Percentiles rank a stretch among this genome's conserved stretches.
Evolutionary conservation across 2,888 invertebrate species (phyloP).

Genomic region (Leptodirus hochenwartii): DNA sequence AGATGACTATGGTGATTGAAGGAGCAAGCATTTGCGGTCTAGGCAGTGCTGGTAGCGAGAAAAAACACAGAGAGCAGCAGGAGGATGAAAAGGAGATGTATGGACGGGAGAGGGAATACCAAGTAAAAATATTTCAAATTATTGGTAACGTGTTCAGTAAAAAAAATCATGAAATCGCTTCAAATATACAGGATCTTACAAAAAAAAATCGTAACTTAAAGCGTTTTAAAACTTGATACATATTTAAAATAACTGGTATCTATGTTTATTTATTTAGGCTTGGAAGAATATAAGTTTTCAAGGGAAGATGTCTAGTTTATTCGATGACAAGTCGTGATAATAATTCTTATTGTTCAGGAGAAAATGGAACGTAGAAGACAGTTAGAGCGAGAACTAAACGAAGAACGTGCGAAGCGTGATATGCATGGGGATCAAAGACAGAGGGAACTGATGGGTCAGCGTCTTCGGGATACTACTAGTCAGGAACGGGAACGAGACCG

Average conservation of each 20-base stretch:
- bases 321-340: conserved; percentile 17
- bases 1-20: conserved; percentile 46
- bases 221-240: too few relatives aligned
- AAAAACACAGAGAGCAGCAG: background rate
- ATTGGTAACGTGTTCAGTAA: too few relatives aligned
- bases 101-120: too few relatives aligned
- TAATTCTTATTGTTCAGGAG: conserved; percentile 15
- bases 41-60: background rate
- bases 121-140: too few relatives aligned
- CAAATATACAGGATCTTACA: too few relatives aligned
- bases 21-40: conserved; percentile 55
- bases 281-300: too few relatives aligned
- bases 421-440: conserved; percentile 25
- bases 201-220: too few relatives aligned
- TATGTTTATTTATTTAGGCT: too few relatives aligned
- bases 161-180: too few relatives aligned
- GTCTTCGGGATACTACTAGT: conserved; percentile 25
- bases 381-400: conserved; percentile 30
- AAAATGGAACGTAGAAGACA: conserved; percentile 22
- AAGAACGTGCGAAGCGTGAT: conserved; percentile 27
- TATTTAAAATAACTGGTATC: too few relatives aligned
- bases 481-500: conserved; percentile 27
- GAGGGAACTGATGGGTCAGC: conserved; percentile 20
- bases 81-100: conserved; percentile 9
- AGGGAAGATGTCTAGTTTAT: conserved; percentile 1